A percentile compares a stretch with the other conserved stretches of the same genome.
These are phyloP conservation scores for Leptarthrus brevirostris DNA, from an alignment of 2,888 invertebrate genomes.

Conservation along the genomic window DNA sequence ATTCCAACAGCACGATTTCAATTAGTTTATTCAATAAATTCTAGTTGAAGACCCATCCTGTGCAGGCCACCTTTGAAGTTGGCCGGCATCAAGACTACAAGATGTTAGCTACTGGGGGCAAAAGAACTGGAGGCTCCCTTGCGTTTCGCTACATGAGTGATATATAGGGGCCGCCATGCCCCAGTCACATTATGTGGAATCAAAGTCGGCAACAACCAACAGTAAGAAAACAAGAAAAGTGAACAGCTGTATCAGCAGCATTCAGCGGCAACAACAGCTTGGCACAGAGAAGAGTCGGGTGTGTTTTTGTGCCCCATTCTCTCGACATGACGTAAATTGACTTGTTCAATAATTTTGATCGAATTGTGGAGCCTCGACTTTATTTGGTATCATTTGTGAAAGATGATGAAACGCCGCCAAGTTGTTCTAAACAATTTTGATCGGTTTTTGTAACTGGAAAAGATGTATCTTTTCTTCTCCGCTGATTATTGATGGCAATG, in stretches of 20 bases:
- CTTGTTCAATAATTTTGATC: conserved; percentile 39
- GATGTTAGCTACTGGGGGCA: background rate
- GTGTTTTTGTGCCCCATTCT: background rate
- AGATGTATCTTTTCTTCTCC: too few relatives aligned
- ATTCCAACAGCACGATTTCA: background rate
- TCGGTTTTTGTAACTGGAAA: background rate
- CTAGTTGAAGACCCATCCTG: background rate
- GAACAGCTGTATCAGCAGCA: too few relatives aligned
- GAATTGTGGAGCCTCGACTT: conserved; percentile 24
- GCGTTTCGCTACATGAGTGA: background rate
- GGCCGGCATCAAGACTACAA: background rate
- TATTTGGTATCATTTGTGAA: background rate
- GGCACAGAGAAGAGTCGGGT: background rate
- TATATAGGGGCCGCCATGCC: conserved; percentile 6
- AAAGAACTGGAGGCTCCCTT: too few relatives aligned
- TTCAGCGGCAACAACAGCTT: background rate
- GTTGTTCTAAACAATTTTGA: background rate
- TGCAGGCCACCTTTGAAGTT: conserved; percentile 15
- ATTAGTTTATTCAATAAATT: conserved; percentile 33
- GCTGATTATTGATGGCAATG: too few relatives aligned
- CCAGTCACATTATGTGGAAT: conserved; percentile 6
- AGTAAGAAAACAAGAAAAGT: too few relatives aligned
- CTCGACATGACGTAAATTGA: conserved; percentile 34
- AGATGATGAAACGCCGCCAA: background rate
- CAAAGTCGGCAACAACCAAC: too few relatives aligned